These are phyloP conservation scores for Phyllostomus hastatus DNA, from an alignment of 2,113 vertebrate genomes.

Conservation along the genomic window DNA sequence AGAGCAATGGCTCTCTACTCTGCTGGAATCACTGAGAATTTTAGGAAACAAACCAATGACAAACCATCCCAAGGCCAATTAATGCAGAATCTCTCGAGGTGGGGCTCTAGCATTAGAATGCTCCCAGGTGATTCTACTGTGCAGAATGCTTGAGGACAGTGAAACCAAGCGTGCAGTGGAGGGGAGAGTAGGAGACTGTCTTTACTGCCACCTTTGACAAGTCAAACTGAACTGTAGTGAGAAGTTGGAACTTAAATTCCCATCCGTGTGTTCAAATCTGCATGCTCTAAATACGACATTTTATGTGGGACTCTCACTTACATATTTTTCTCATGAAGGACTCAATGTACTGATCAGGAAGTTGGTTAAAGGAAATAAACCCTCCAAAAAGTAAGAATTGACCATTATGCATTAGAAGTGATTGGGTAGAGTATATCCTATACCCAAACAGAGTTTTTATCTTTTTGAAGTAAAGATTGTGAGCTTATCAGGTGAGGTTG, in stretches of 20 bases:
- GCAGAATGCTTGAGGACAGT: background rate
- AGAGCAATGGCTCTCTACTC: background rate
- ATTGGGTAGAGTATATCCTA: background rate
- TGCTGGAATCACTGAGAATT: background rate
- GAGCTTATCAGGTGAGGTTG: background rate
- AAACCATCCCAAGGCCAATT: background rate
- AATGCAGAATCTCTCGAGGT: background rate
- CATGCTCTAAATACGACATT: background rate
- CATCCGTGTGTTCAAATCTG: background rate
- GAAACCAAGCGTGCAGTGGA: background rate
- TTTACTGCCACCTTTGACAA: background rate
- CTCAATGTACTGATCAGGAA: background rate
- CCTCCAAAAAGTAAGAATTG: background rate
- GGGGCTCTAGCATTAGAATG: background rate
- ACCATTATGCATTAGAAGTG: background rate
- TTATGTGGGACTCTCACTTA: background rate
- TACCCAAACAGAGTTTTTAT: background rate
- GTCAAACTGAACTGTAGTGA: background rate
- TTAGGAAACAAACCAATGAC: background rate
- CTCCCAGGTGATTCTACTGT: background rate
- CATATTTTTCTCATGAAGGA: background rate
- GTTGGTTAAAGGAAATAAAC: background rate
- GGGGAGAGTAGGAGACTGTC: background rate
- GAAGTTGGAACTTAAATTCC: background rate
- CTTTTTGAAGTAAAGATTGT: background rate